phyloP scores from a whole-genome alignment of 1,140 invertebrate species.

The Brachionus plicatilis region DNA sequence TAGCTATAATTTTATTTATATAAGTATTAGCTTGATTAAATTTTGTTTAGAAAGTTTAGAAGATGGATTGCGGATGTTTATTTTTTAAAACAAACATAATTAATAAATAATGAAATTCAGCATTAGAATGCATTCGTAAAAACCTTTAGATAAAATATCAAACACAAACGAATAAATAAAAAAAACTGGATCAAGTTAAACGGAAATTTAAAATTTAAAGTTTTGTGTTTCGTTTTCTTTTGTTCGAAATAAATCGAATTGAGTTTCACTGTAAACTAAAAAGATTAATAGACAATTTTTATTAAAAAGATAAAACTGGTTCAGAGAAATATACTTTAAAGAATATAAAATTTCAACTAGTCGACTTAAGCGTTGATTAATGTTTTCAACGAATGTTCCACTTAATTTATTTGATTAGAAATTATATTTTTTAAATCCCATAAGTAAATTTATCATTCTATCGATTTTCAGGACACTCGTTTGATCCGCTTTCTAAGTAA shows the following conservation, averaged over 20 bases:
- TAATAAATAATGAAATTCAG: neutral
- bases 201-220: neutral
- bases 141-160: neutral
- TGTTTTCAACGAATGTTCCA: neutral
- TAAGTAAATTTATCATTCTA: neutral
- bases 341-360: neutral
- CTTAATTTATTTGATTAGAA: conserved; percentile 2
- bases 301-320: neutral
- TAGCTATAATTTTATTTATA: neutral
- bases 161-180: neutral
- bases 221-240: neutral
- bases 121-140: neutral
- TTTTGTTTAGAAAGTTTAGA: neutral
- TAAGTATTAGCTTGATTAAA: neutral
- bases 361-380: neutral
- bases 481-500: neutral
- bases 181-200: neutral
- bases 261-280: neutral
- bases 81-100: neutral
- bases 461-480: neutral
- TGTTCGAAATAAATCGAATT: neutral
- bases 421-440: neutral
- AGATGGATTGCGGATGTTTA: neutral
- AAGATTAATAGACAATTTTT: neutral
- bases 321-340: neutral